Evolutionary conservation across 2,113 vertebrate species (phyloP), one percentile per base, ranked within the genome.

Genomic region (Excalfactoria chinensis): DNA sequence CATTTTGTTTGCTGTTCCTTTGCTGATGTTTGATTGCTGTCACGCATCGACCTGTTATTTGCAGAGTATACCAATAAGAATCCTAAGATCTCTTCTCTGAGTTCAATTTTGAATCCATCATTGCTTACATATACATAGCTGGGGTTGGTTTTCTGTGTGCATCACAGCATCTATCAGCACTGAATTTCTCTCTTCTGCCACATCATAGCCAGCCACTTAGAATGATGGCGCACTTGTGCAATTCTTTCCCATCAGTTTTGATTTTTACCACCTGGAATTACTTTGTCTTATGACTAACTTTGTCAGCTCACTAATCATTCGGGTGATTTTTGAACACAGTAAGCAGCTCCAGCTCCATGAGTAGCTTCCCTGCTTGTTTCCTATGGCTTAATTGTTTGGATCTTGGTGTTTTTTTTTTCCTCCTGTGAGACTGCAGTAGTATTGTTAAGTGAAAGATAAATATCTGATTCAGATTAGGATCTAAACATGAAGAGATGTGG

Each of bases 271-370:
- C 68, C 71, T 41, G 11, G 55, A 88, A 79, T 90, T 55, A 40
- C 67, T 90, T 71, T 93, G 46, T 40, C 30, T 87, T 21, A 37
- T 46, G 58, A 75, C 56, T 90, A 11, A 41, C 78, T 85, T 63
- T 89, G 75, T 89, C 67, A 71, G 70, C 74, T 89, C 85, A 58
- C 51, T 60, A 62, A 82, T 89, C 70, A 75, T 68, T 87, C 62
- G 40, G 62, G 20, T 71, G 46, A 0, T 11, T 82, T 82, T 55
- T 85, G 34, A 35, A 13, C 55, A 14, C 2, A 37, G 13, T 75
- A 53, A 79, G 23, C 49, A 64, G 89, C n/a, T 71, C 37, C 22
- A 63, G 40, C 21, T 90, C 63, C 25, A 23, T 40, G 34, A 51
- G 53, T 5, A 34, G 13, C 20, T 74, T 75, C 37, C 40, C 11